Evolutionary conservation across 2,797 vertebrate genomes (phyloP).

Genomic region (Sebastes vulpes): DNA sequence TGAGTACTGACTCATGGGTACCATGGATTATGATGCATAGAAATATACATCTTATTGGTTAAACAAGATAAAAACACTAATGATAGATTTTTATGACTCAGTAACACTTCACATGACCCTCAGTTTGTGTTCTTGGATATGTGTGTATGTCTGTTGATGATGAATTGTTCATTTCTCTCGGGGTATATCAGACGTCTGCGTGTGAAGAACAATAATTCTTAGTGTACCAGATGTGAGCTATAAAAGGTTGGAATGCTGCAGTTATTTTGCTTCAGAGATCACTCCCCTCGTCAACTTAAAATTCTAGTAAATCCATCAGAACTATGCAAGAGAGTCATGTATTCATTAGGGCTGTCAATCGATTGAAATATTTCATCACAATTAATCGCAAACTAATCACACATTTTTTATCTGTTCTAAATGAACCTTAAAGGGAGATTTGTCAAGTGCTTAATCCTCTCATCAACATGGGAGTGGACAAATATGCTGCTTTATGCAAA

Average conservation of each 20-base stretch:
- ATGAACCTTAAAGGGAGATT: too few relatives aligned
- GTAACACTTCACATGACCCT: neutral
- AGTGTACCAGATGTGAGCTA: slow-evolving; percentile 14
- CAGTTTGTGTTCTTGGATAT: neutral
- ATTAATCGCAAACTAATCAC: too few relatives aligned
- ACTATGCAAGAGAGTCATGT: neutral
- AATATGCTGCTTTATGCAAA: too few relatives aligned
- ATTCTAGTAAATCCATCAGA: slow-evolving; percentile 6
- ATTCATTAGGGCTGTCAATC: too few relatives aligned
- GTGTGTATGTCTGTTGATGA: neutral
- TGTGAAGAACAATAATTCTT: neutral
- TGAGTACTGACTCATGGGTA: neutral
- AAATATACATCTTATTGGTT: neutral
- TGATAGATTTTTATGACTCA: neutral
- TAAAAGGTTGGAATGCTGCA: neutral
- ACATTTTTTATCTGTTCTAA: too few relatives aligned
- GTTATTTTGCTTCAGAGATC: neutral
- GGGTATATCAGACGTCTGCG: neutral
- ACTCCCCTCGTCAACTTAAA: neutral
- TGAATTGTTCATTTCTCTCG: neutral
- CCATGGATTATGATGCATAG: neutral
- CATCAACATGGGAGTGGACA: too few relatives aligned
- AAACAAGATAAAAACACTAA: neutral
- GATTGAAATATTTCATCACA: too few relatives aligned
- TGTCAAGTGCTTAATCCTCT: too few relatives aligned